Evolutionary conservation across 1,140 invertebrate species (phyloP).

Genomic region (Oreohelix idahoensis): DNA sequence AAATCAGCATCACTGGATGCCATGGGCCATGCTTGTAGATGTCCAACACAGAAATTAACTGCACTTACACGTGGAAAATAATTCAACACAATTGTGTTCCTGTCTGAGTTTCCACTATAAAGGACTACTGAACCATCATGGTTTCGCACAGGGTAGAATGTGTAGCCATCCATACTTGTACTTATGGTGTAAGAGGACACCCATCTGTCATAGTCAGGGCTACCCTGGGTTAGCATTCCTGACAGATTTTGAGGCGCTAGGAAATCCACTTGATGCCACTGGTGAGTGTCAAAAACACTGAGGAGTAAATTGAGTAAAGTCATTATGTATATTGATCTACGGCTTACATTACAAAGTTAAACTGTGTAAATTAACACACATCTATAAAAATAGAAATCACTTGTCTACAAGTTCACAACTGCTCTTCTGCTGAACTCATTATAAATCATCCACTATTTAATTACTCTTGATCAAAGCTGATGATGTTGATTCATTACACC

Average conservation of each 20-base stretch:
- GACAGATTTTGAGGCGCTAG: slow-evolving; percentile 40
- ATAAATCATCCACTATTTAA: too few species aligned
- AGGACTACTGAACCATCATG: background rate
- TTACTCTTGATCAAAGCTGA: too few species aligned
- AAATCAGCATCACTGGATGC: too few species aligned
- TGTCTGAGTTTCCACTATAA: slow-evolving; percentile 22
- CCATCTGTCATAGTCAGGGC: slow-evolving; percentile 46
- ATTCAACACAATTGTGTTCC: background rate
- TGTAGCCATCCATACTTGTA: slow-evolving; percentile 28
- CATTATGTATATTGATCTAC: too few species aligned
- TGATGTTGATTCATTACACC: too few species aligned
- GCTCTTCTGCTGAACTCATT: too few species aligned
- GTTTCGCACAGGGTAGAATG: slow-evolving; percentile 5
- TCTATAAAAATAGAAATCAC: too few species aligned
- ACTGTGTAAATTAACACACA: too few species aligned
- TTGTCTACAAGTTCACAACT: too few species aligned
- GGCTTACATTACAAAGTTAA: too few species aligned
- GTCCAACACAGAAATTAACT: too few species aligned
- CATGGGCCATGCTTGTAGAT: too few species aligned
- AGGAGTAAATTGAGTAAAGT: background rate
- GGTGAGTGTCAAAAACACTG: slow-evolving; percentile 35
- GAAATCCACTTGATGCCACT: slow-evolving; percentile 50
- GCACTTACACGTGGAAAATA: slow-evolving; percentile 26
- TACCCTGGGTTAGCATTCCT: slow-evolving; percentile 51
- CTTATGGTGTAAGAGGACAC: slow-evolving; percentile 37